These are phyloP conservation scores for Poliocrania exsul DNA, from an alignment of 2,797 vertebrate species.

Conservation along the genomic window DNA sequence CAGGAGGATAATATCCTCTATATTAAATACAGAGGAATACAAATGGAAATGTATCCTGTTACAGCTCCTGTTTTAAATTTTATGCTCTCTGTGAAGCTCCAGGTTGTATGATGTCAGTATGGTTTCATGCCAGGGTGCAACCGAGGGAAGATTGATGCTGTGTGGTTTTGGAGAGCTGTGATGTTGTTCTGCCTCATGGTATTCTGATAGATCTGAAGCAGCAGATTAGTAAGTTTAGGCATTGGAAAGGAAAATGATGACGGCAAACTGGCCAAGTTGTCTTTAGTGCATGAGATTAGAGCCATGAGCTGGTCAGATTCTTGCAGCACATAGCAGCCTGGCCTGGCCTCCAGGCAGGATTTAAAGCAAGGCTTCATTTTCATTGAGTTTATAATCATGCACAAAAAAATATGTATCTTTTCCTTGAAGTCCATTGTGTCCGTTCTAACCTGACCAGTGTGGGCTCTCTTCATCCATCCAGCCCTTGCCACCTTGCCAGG, in stretches of 20 bases:
- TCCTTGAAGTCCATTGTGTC: background rate
- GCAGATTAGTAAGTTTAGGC: background rate
- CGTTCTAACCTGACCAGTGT: background rate
- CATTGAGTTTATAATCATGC: background rate
- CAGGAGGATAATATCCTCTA: background rate
- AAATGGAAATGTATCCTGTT: background rate
- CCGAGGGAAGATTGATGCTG: background rate
- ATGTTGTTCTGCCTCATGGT: background rate
- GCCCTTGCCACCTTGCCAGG: background rate
- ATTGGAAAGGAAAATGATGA: background rate
- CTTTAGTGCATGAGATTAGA: background rate
- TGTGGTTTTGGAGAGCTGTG: background rate
- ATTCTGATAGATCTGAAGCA: background rate
- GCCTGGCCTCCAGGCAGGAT: background rate
- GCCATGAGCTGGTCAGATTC: background rate
- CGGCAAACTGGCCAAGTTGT: background rate
- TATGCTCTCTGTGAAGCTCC: background rate
- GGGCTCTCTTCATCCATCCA: background rate
- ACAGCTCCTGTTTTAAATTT: conserved; percentile 17
- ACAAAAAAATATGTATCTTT: background rate
- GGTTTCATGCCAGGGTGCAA: background rate
- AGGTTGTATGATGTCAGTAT: conserved; percentile 4
- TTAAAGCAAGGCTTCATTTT: background rate
- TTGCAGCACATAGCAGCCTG: background rate
- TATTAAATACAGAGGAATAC: background rate